Conservation (phyloP, 2,888 invertebrate species). For the Torymus texanus region DNA sequence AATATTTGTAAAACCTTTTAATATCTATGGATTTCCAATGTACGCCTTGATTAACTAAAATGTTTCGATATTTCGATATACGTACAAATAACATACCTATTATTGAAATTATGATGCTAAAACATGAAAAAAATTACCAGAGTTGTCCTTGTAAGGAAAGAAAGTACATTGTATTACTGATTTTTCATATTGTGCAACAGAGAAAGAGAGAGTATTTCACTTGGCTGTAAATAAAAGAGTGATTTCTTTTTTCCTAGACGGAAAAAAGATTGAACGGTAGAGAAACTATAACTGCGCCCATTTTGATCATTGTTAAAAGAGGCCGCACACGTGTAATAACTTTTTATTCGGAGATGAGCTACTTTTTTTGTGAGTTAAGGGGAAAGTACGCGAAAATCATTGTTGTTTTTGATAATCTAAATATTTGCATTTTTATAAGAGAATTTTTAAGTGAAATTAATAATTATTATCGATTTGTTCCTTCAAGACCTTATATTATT, state of each 20-base stretch:
- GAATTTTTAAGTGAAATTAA: too few relatives aligned
- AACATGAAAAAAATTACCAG: background rate
- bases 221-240: conserved; percentile 42
- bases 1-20: too few relatives aligned
- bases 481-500: too few relatives aligned
- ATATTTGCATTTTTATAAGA: background rate
- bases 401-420: background rate
- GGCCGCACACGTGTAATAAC: conserved; percentile 1
- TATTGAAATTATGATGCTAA: background rate
- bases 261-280: conserved; percentile 1
- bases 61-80: background rate
- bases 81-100: background rate
- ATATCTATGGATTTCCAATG: background rate
- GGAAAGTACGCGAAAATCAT: too few relatives aligned
- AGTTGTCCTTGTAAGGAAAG: background rate
- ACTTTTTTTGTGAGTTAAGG: conserved; percentile 5
- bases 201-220: conserved; percentile 42
- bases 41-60: background rate
- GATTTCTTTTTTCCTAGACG: conserved; percentile 22
- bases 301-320: background rate
- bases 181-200: background rate
- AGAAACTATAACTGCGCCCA: background rate
- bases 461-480: too few relatives aligned
- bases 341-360: conserved; percentile 34
- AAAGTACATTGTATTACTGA: conserved; percentile 7